These are phyloP conservation scores for Antrozous pallidus DNA, from an alignment of 2,797 vertebrate genomes.

Conservation along the genomic window DNA sequence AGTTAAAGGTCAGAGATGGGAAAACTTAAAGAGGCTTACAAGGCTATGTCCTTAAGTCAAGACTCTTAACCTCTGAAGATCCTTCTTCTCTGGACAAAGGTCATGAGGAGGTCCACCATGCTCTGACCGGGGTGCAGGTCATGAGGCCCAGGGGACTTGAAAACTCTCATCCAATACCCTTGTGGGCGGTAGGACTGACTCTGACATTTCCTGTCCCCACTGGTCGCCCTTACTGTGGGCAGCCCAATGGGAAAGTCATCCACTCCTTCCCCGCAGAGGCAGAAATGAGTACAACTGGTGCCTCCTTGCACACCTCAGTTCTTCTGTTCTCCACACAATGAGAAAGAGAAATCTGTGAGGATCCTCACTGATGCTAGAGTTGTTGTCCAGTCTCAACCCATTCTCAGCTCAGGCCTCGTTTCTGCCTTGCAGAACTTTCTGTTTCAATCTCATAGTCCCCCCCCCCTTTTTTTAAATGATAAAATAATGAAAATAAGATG, in stretches of 20 bases:
- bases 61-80: neutral
- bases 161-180: neutral
- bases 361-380: neutral
- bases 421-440: neutral
- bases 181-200: neutral
- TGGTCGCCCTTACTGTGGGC: neutral
- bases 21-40: neutral
- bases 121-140: neutral
- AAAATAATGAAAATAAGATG: neutral
- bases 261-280: neutral
- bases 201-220: neutral
- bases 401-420: neutral
- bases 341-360: neutral
- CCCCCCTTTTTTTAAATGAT: neutral
- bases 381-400: neutral
- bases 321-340: neutral
- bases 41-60: neutral
- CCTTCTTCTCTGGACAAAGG: neutral
- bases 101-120: neutral
- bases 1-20: neutral
- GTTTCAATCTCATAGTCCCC: neutral
- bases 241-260: neutral
- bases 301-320: neutral
- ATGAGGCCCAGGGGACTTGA: neutral
- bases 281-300: neutral